phyloP scores from a whole-genome alignment of 2,113 vertebrate genomes.

The Hassar affinis region DNA sequence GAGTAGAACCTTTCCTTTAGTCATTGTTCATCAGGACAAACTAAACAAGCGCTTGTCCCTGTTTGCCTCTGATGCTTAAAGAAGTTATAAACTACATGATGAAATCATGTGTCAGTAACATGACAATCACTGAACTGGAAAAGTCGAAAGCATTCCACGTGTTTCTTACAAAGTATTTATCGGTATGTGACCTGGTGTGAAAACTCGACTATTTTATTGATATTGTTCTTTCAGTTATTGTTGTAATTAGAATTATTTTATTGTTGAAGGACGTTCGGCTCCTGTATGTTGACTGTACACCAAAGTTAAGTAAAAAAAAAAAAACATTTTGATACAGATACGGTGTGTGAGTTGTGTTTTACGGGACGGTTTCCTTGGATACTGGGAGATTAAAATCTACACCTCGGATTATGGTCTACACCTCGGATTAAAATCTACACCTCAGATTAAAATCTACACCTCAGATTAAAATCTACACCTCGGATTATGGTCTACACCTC shows the following conservation, averaged over 20 bases:
- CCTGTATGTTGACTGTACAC: constrained; percentile 68
- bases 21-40: constrained; percentile 22
- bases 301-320: constrained; percentile 57
- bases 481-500: background rate
- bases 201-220: constrained; percentile 61
- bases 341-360: background rate
- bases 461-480: background rate
- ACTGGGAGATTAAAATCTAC: background rate
- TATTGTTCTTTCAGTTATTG: constrained; percentile 61
- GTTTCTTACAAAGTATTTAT: constrained; percentile 55
- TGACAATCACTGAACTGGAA: constrained; percentile 55
- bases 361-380: background rate
- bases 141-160: constrained; percentile 53
- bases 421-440: background rate
- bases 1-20: constrained; percentile 15
- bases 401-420: background rate
- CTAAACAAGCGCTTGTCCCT: constrained; percentile 7
- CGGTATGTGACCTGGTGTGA: constrained; percentile 55
- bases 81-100: constrained; percentile 40
- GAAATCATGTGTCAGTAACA: constrained; percentile 44
- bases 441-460: background rate
- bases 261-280: constrained; percentile 65
- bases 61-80: constrained; percentile 34
- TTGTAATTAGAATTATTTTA: constrained; percentile 62
- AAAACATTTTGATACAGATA: constrained; percentile 52